phyloP scores from a whole-genome alignment of 2,888 invertebrate species.

The Lasioglossum lativentre region DNA sequence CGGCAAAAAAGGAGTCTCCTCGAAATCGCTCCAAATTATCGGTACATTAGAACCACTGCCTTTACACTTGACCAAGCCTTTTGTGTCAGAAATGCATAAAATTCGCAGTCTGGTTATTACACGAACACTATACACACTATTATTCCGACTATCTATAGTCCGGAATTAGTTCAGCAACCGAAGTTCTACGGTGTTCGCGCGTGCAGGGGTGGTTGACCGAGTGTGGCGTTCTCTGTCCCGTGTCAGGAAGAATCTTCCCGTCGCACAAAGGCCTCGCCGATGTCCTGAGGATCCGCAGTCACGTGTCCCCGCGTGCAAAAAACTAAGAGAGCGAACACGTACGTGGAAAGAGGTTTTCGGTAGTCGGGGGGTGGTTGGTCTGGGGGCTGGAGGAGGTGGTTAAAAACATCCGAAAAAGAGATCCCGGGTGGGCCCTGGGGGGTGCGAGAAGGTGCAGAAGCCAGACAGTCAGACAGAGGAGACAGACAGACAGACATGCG shows the following conservation, averaged over 20 bases:
- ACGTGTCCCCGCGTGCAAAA: constrained; percentile 67
- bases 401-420: constrained; percentile 72
- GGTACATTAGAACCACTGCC: no score
- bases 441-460: constrained; percentile 68
- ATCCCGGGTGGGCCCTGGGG: constrained; percentile 50
- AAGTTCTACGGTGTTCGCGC: neutral
- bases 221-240: constrained; percentile 26
- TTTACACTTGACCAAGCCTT: no score
- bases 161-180: neutral
- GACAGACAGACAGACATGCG: constrained; percentile 77
- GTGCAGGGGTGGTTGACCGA: constrained; percentile 41
- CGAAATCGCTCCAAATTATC: neutral
- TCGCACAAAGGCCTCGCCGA: constrained; percentile 63
- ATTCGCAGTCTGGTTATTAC: no score
- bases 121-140: neutral
- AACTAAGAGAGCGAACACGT: constrained; percentile 68
- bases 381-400: constrained; percentile 50
- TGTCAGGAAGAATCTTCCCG: constrained; percentile 50
- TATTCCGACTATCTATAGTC: neutral
- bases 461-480: constrained; percentile 72
- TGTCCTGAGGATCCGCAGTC: constrained; percentile 69
- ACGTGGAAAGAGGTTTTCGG: constrained; percentile 57
- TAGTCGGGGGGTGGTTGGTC: constrained; percentile 29
- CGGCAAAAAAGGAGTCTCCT: neutral
- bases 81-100: no score